Conservation (phyloP, 1,140 invertebrate genomes). For the Hylaeus volcanicus region DNA sequence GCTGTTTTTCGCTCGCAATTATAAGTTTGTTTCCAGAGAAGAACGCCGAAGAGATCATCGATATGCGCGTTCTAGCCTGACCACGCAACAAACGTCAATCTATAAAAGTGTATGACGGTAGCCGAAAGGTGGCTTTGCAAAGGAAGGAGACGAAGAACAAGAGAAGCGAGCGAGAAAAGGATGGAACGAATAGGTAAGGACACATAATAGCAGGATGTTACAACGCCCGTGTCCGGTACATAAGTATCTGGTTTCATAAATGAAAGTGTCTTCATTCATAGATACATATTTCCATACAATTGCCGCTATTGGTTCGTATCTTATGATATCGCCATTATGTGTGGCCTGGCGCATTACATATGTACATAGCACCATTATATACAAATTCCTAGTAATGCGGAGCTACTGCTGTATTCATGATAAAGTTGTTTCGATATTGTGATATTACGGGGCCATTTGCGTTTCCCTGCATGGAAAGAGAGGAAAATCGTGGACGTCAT, state of each 20-base stretch:
- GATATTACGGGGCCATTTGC: conserved; percentile 50
- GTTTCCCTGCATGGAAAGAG: not conserved
- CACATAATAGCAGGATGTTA: conserved; percentile 80
- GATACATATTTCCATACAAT: conserved; percentile 81
- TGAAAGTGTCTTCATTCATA: conserved; percentile 81
- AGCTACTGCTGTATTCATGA: conserved; percentile 76
- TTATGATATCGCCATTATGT: conserved; percentile 78
- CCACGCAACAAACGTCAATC: conserved; percentile 10
- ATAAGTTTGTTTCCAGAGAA: not conserved
- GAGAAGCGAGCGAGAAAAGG: conserved; percentile 60
- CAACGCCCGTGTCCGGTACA: conserved; percentile 78
- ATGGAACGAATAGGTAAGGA: conserved; percentile 72
- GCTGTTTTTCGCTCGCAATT: not conserved
- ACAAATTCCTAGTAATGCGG: conserved; percentile 77
- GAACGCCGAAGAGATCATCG: not conserved
- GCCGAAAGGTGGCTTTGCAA: conserved; percentile 46
- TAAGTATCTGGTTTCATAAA: conserved; percentile 80
- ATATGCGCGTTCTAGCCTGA: conserved; percentile 11
- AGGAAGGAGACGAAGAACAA: conserved; percentile 60
- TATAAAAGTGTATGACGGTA: conserved; percentile 32
- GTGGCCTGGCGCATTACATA: conserved; percentile 72
- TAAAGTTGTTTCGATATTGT: conserved; percentile 72
- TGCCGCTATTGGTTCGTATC: conserved; percentile 78
- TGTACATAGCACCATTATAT: conserved; percentile 79
- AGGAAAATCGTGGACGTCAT: not conserved